Evolutionary conservation across 2,797 vertebrate genomes (phyloP).

Genomic region (Carduelis carduelis): DNA sequence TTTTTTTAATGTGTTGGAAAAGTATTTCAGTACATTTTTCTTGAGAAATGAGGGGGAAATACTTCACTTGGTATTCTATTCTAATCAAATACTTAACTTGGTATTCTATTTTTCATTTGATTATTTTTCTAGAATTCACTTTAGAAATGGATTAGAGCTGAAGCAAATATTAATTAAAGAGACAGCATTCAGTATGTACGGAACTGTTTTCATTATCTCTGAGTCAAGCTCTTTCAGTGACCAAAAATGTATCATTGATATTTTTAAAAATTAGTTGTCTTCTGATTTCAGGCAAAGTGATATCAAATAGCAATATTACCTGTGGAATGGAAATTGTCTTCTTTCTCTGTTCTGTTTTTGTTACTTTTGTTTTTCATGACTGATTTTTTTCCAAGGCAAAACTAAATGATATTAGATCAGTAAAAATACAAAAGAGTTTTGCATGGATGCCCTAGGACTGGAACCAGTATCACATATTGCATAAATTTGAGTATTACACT

Average conservation of each 20-base stretch:
- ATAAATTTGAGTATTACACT: background rate
- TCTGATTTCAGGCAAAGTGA: background rate
- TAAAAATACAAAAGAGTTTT: background rate
- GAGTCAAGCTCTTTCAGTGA: background rate
- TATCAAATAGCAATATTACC: background rate
- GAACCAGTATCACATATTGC: background rate
- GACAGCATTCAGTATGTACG: background rate
- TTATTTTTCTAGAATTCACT: background rate
- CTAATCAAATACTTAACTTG: background rate
- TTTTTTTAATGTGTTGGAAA: background rate
- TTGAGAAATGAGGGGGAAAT: background rate
- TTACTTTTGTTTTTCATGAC: background rate
- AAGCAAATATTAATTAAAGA: background rate
- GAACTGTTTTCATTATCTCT: background rate
- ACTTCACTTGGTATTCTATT: background rate
- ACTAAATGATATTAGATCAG: background rate
- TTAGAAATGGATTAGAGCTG: background rate
- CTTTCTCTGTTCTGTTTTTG: background rate
- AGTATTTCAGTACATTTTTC: background rate
- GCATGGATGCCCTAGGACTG: background rate
- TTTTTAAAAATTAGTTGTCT: background rate
- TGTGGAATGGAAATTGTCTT: background rate
- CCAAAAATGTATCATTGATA: background rate
- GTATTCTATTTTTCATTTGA: background rate
- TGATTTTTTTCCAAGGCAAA: background rate